phyloP scores from a whole-genome alignment of 2,797 vertebrate species.

The Brotula barbata region DNA sequence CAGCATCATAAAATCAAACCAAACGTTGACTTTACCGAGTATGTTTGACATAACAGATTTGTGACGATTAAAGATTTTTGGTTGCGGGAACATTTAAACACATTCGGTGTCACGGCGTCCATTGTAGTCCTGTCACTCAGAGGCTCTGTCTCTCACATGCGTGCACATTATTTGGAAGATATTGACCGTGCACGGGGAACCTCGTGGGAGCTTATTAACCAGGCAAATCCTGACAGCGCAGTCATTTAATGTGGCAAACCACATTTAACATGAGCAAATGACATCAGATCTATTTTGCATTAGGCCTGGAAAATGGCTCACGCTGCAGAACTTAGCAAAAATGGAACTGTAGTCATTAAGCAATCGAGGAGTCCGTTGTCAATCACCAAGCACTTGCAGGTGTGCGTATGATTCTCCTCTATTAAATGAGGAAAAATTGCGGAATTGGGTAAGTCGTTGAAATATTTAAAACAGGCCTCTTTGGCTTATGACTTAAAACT shows the following conservation, averaged over 20 bases:
- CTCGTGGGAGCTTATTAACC: slow-evolving; percentile 55
- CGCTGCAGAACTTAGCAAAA: slow-evolving; percentile 39
- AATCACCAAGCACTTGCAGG: slow-evolving; percentile 5
- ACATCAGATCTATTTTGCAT: slow-evolving; percentile 20
- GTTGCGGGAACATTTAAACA: no score
- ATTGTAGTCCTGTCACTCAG: slow-evolving; percentile 5
- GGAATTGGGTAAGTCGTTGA: background rate
- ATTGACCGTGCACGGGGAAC: slow-evolving; percentile 28
- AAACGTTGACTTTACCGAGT: no score
- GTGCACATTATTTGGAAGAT: slow-evolving; percentile 25
- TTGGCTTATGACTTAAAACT: background rate
- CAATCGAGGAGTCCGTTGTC: no score
- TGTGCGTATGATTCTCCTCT: background rate
- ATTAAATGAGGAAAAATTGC: background rate
- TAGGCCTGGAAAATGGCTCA: slow-evolving; percentile 17
- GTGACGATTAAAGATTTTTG: no score
- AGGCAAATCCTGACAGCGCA: slow-evolving; percentile 39
- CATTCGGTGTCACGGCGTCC: background rate
- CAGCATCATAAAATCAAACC: no score
- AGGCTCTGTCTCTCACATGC: background rate
- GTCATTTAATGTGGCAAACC: slow-evolving; percentile 48
- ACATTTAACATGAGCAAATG: slow-evolving; percentile 24
- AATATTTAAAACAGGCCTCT: background rate
- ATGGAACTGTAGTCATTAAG: background rate
- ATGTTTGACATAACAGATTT: no score